Conservation (phyloP, 2,113 vertebrate species). For the Paradisaea rubra region DNA sequence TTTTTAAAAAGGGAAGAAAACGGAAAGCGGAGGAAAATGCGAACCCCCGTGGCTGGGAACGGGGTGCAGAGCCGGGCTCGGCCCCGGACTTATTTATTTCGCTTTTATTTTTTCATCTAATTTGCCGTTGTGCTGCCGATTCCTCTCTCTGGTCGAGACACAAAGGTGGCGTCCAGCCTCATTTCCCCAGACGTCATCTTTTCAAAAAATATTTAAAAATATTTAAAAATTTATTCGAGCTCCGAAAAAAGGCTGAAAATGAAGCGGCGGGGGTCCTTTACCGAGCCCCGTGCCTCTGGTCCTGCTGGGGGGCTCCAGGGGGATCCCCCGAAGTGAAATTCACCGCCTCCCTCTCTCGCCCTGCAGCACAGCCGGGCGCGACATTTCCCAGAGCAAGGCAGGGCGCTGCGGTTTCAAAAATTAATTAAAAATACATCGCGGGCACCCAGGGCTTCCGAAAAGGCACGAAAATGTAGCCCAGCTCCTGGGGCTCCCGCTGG, state of each 20-base stretch:
- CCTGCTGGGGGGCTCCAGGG: background rate
- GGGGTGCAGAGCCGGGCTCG: background rate
- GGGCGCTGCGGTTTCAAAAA: conserved; percentile 73
- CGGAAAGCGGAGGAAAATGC: background rate
- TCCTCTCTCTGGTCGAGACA: conserved; percentile 76
- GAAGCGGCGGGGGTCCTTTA: conserved; percentile 58
- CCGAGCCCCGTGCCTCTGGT: background rate
- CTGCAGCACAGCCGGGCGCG: conserved; percentile 52
- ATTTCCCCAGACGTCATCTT: conserved; percentile 95
- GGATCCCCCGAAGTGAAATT: conserved; percentile 33
- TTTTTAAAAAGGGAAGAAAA: background rate
- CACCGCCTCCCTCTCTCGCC: conserved; percentile 44
- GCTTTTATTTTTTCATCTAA: conserved; percentile 34
- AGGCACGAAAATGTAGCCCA: conserved; percentile 70
- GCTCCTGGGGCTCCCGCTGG: background rate
- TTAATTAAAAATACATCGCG: conserved; percentile 79
- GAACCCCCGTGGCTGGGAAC: background rate
- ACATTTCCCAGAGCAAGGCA: conserved; percentile 32
- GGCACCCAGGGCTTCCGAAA: conserved; percentile 34
- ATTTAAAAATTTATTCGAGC: conserved; percentile 78
- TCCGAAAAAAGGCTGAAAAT: conserved; percentile 64
- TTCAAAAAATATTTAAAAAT: conserved; percentile 98
- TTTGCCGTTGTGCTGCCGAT: conserved; percentile 43
- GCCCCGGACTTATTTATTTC: background rate
- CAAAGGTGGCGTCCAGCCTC: conserved; percentile 87